Base-by-base conservation (phyloP, 2,888 invertebrate species). In the Thereva nobilitata region DNA sequence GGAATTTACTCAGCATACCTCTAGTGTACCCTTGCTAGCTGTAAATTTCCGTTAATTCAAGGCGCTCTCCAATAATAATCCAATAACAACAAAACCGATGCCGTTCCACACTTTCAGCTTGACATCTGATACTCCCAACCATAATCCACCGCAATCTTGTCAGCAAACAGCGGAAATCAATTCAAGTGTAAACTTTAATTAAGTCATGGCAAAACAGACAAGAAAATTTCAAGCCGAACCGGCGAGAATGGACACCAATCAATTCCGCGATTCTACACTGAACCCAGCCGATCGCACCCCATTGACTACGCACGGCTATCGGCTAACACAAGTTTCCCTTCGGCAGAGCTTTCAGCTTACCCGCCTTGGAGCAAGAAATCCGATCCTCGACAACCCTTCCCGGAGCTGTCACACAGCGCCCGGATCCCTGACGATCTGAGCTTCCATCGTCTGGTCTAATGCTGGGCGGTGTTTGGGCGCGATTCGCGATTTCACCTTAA, bases 151-250 rank as follows among this genome's bases (percentile, higher is more conserved):
- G 35, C 44, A 45, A 44, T 9, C 57, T 34, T 55, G 61, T 12
- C 55, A 55, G 23, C 50, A 34, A 41, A 61, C 50, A 35, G 23
- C 37, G 12, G 41, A 23, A 23, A 23, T 23, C 41, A 50, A 50
- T 61, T 50, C 61, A 61, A 50, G 50, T 50, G 61, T 61, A 40
- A 61, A 50, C 41, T 50, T 34, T 12, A 61, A 61, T 44, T 41
- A 38, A 61, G 61, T 50, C 61, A 61, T 50, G 61, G 57, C 45
- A 50, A 12, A 37, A 34, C 23, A 40, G 41, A 61, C 5, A 50
- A 23, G 40, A 61, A 50, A 61, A 61, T 50, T 41, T 35, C 40
- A 50, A 50, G 34, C 61, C 61, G 50, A 40, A 8, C n/a, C 38
- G 45, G 49, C 34, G 3, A 61, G 38, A 40, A 50, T 50, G 49